A percentile compares a stretch with the other conserved stretches of the same genome.
phyloP scores from a whole-genome alignment of 2,113 vertebrate species.

The Laticauda colubrina region DNA sequence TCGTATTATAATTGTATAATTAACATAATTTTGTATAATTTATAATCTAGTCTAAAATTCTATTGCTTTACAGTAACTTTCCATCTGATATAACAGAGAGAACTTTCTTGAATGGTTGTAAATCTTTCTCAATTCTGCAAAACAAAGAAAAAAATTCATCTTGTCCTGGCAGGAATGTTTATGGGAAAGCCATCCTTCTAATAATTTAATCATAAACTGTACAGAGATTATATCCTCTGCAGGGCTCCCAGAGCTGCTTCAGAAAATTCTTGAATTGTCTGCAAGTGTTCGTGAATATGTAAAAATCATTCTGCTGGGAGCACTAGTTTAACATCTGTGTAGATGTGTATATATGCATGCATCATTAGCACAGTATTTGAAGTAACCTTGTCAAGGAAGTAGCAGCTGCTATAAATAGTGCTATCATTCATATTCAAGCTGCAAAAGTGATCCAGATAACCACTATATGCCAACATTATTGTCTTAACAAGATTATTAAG shows the following conservation, averaged over 20 bases:
- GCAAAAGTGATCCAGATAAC: background rate
- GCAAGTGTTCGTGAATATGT: background rate
- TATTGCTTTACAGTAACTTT: background rate
- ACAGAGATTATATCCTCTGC: background rate
- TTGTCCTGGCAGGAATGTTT: background rate
- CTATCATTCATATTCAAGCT: background rate
- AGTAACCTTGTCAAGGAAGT: background rate
- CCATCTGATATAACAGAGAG: background rate
- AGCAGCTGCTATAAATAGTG: background rate
- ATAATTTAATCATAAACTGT: background rate
- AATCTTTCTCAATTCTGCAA: background rate
- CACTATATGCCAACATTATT: background rate
- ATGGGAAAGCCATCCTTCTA: background rate
- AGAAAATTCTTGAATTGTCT: background rate
- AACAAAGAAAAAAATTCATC: background rate
- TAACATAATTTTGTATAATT: background rate
- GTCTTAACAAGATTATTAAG: background rate
- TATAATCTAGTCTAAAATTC: background rate
- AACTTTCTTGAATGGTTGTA: background rate
- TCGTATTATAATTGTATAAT: background rate
- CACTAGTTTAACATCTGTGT: background rate
- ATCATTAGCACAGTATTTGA: background rate
- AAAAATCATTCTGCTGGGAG: background rate
- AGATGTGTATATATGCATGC: background rate
- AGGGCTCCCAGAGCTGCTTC: background rate